Conservation (phyloP, 2,113 vertebrate species). For the Gila orcuttii region DNA sequence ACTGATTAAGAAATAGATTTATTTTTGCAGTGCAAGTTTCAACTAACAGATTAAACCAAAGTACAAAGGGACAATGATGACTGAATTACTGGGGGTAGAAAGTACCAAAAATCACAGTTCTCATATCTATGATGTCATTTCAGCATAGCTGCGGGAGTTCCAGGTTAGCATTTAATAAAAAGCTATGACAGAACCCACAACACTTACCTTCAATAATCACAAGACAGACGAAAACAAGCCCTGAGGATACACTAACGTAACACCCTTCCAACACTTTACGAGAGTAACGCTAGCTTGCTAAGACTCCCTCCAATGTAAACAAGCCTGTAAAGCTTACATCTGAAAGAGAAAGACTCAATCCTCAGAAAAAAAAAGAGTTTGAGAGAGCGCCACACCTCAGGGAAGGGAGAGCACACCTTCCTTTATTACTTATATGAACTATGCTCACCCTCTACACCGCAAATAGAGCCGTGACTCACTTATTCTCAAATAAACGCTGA, state of each 20-base stretch:
- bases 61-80: neutral
- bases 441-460: constrained; percentile 64
- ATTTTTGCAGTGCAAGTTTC: neutral
- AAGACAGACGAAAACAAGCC: neutral
- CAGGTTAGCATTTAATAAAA: neutral
- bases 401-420: constrained; percentile 33
- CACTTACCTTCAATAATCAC: constrained; percentile 32
- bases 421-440: constrained; percentile 53
- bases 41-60: neutral
- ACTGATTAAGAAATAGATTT: neutral
- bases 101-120: constrained; percentile 21
- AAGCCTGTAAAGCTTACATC: neutral
- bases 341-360: neutral
- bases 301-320: neutral
- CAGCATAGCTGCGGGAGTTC: neutral
- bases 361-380: neutral
- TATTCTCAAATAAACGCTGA: constrained; percentile 71
- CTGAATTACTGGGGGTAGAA: neutral
- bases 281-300: neutral
- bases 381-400: constrained; percentile 31
- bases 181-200: neutral
- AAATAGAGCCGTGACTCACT: constrained; percentile 76
- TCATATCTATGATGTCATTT: neutral
- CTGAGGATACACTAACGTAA: neutral
- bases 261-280: neutral